Conservation (phyloP, 2,888 invertebrate genomes). For the Cheiracanthium punctorium region DNA sequence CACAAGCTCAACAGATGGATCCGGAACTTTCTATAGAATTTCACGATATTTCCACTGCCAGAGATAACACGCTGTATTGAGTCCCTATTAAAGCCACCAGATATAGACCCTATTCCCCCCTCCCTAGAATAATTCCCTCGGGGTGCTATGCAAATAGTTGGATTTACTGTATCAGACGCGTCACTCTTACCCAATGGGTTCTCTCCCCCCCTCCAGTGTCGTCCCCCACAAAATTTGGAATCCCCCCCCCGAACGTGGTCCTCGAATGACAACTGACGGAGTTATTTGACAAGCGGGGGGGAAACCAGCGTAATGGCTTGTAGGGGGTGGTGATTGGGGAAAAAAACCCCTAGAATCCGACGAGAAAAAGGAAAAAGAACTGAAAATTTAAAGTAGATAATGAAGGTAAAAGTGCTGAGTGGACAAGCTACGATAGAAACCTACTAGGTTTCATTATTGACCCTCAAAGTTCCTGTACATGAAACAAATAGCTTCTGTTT, state of each 20-base stretch:
- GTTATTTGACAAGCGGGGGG: slow-evolving; percentile 60
- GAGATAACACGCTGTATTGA: slow-evolving; percentile 68
- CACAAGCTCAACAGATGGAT: slow-evolving; percentile 62
- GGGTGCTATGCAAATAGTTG: slow-evolving; percentile 67
- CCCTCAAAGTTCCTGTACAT: too few species aligned
- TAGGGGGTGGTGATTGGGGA: slow-evolving; percentile 50
- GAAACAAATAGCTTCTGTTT: too few species aligned
- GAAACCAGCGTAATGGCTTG: slow-evolving; percentile 58
- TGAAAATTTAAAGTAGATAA: slow-evolving; percentile 53
- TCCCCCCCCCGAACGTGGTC: slow-evolving; percentile 23
- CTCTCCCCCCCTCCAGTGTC: slow-evolving; percentile 28
- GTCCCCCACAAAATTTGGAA: slow-evolving; percentile 33
- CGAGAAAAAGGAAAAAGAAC: slow-evolving; percentile 38
- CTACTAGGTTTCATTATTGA: too few species aligned
- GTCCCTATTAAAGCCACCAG: slow-evolving; percentile 68
- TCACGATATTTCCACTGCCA: slow-evolving; percentile 54
- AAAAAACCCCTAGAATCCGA: slow-evolving; percentile 6
- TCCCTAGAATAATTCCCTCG: slow-evolving; percentile 38
- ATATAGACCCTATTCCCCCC: slow-evolving; percentile 63
- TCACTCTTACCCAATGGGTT: slow-evolving; percentile 45
- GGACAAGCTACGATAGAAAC: neutral
- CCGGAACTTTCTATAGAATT: slow-evolving; percentile 53
- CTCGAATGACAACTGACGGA: slow-evolving; percentile 66
- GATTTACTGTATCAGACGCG: slow-evolving; percentile 64
- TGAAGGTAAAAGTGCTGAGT: slow-evolving; percentile 46